Conservation (phyloP, 2,888 invertebrate species). For the Toxonevra muliebris region DNA sequence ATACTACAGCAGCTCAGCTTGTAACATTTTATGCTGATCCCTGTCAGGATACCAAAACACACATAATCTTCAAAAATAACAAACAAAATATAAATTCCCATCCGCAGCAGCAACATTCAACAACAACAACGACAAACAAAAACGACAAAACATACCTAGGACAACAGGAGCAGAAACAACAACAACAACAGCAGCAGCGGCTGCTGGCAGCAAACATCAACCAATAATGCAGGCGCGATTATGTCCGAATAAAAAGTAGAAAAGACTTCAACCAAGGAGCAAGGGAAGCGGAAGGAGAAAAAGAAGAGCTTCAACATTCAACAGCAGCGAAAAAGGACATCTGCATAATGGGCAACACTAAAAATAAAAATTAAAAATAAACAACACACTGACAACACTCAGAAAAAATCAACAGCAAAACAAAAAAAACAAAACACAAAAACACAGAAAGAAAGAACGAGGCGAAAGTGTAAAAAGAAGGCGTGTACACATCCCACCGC, state of each 20-base stretch:
- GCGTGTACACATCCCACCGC: conserved; percentile 17
- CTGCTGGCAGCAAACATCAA: conserved; percentile 56
- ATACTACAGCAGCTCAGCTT: conserved; percentile 55
- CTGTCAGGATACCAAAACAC: conserved; percentile 64
- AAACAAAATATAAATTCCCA: conserved; percentile 56
- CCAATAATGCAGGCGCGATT: conserved; percentile 64
- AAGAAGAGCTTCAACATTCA: conserved; percentile 4
- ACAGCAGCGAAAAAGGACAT: not conserved
- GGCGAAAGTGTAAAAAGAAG: conserved; percentile 9
- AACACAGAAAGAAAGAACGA: not conserved
- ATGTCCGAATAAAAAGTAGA: conserved; percentile 51
- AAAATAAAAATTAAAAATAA: not conserved
- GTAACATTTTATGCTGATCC: conserved; percentile 65
- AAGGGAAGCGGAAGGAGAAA: not conserved
- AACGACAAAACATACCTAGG: conserved; percentile 27
- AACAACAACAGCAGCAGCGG: conserved; percentile 21
- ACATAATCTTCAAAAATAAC: conserved; percentile 64
- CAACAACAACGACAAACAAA: conserved; percentile 8
- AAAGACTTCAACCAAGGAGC: conserved; percentile 24
- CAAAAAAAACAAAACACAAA: not conserved
- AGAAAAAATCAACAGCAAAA: conserved; percentile 20
- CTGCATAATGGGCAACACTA: not conserved
- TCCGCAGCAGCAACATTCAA: conserved; percentile 37
- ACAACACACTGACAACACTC: conserved; percentile 21
- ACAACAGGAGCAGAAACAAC: too few species aligned